Evolutionary conservation across 2,113 vertebrate genomes (phyloP).

Genomic region (Anolis carolinensis): DNA sequence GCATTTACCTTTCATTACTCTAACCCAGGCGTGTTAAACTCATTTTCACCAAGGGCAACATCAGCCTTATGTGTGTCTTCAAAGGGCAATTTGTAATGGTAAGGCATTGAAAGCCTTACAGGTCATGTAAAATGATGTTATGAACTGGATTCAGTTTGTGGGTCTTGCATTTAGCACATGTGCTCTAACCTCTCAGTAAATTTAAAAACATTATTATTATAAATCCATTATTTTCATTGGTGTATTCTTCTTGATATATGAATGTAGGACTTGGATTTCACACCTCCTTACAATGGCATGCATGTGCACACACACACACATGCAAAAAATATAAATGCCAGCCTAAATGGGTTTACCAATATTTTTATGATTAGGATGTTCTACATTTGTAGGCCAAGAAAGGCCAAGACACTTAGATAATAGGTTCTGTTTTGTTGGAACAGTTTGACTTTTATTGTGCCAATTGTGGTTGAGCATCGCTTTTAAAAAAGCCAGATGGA

Average conservation of each 20-base stretch:
- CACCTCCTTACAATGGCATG: background rate
- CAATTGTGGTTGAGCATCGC: background rate
- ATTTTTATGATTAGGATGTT: slow-evolving; percentile 2
- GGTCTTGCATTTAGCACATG: too few relatives aligned
- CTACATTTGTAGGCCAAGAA: background rate
- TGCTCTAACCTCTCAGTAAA: too few relatives aligned
- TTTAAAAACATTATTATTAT: too few relatives aligned
- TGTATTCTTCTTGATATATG: background rate
- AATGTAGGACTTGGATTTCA: background rate
- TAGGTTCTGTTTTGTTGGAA: fast-evolving
- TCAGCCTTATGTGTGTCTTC: too few relatives aligned
- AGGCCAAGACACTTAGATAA: background rate
- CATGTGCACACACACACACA: background rate
- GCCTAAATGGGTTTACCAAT: background rate
- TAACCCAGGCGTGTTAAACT: too few relatives aligned
- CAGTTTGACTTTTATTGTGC: background rate
- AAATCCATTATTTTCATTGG: background rate
- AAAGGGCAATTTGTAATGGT: too few relatives aligned
- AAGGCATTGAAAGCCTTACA: too few relatives aligned
- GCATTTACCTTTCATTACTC: too few relatives aligned
- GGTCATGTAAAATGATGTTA: too few relatives aligned
- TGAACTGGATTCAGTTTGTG: too few relatives aligned
- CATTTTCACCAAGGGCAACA: too few relatives aligned
- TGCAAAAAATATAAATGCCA: background rate
- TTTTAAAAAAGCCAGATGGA: slow-evolving; percentile 23